These are phyloP conservation scores for Cavia aperea DNA, from an alignment of 2,113 vertebrate species.

Conservation along the genomic window DNA sequence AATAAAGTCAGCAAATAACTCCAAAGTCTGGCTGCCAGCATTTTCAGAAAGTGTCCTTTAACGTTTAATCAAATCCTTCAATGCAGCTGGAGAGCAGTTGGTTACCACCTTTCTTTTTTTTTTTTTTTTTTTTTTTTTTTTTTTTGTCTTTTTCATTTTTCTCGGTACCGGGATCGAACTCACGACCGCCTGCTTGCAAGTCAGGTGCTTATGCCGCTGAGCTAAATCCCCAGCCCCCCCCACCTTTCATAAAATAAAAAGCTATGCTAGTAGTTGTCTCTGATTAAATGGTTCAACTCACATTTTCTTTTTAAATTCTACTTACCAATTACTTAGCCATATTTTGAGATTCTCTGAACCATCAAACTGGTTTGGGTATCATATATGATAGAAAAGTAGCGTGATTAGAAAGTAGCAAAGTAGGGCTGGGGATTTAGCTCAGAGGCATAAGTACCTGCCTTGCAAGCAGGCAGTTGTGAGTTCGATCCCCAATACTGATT, in stretches of 20 bases:
- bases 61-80: constrained; percentile 23
- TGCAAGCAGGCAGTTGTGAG: too few relatives aligned
- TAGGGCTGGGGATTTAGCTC: too few relatives aligned
- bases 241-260: background rate
- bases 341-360: background rate
- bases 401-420: constrained; percentile 30
- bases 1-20: background rate
- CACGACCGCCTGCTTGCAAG: too few relatives aligned
- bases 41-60: constrained; percentile 12
- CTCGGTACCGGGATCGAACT: too few relatives aligned
- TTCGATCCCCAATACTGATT: too few relatives aligned
- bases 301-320: background rate
- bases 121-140: too few relatives aligned
- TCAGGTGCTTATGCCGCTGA: too few relatives aligned
- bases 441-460: too few relatives aligned
- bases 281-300: background rate
- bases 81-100: background rate
- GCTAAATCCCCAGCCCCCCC: too few relatives aligned
- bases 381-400: background rate
- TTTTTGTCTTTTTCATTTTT: too few relatives aligned
- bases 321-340: background rate
- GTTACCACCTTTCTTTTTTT: background rate
- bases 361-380: background rate
- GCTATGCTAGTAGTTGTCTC: background rate
- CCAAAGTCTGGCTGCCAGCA: background rate